Conservation (phyloP, 2,113 vertebrate genomes). For the Prionailurus bengalensis region DNA sequence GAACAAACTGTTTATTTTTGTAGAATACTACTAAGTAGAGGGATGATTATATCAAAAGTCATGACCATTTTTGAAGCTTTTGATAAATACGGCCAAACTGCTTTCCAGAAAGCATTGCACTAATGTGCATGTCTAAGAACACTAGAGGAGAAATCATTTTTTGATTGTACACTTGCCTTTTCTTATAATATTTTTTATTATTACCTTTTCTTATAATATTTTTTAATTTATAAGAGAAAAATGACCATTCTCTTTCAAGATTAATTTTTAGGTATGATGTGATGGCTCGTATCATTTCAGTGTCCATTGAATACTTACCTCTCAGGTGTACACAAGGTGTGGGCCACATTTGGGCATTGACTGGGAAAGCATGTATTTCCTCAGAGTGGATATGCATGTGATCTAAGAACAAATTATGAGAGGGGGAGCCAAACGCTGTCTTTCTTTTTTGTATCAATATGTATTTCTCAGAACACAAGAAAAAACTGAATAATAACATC, state of each 20-base stretch:
- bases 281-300: not conserved
- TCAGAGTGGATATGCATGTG: not conserved
- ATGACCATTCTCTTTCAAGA: not conserved
- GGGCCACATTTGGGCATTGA: not conserved
- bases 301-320: not conserved
- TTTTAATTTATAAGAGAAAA: slow-evolving; percentile 7
- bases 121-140: not conserved
- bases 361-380: not conserved
- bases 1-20: not conserved
- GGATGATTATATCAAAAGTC: not conserved
- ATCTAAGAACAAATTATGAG: not conserved
- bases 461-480: not conserved
- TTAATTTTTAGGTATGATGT: not conserved
- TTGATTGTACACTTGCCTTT: not conserved
- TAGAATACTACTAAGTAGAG: not conserved
- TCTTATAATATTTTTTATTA: slow-evolving; percentile 39
- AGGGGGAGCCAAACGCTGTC: not conserved
- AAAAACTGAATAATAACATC: not conserved
- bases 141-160: not conserved
- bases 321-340: not conserved
- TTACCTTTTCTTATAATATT: slow-evolving; percentile 3
- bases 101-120: not conserved
- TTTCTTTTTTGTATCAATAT: slow-evolving; percentile 7
- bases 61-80: slow-evolving; percentile 10
- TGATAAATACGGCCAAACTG: not conserved